Evolutionary conservation across 2,888 invertebrate genomes (phyloP).

Genomic region (Rotaria socialis): DNA sequence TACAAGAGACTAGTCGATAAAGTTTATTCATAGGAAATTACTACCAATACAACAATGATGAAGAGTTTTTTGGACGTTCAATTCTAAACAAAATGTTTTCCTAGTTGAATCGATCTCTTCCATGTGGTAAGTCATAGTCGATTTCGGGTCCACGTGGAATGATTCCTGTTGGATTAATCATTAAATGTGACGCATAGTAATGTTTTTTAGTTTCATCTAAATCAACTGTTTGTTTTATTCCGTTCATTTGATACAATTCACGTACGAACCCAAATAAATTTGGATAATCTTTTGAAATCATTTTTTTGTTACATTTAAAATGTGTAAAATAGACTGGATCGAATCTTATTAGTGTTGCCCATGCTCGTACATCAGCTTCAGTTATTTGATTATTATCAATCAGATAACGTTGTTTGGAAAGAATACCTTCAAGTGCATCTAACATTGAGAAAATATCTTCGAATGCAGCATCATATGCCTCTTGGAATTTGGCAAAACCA

Average conservation of each 20-base stretch:
- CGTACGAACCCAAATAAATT: slow-evolving; percentile 54
- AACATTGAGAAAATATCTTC: slow-evolving; percentile 15
- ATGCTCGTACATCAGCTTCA: slow-evolving; percentile 56
- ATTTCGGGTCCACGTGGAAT: slow-evolving; percentile 4
- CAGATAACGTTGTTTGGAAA: slow-evolving; percentile 52
- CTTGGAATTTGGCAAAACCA: slow-evolving; percentile 53
- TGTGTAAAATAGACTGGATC: slow-evolving; percentile 55
- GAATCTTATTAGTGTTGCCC: slow-evolving; percentile 54
- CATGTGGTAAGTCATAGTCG: slow-evolving; percentile 27
- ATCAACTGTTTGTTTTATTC: slow-evolving; percentile 53
- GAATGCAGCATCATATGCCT: background rate
- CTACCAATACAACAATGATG: background rate
- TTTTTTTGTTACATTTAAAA: slow-evolving; percentile 56
- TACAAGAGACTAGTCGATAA: no score
- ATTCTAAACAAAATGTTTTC: background rate
- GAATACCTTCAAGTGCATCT: slow-evolving; percentile 50
- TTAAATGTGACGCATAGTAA: slow-evolving; percentile 51
- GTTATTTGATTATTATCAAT: slow-evolving; percentile 51
- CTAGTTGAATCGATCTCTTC: background rate
- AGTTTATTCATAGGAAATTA: no score
- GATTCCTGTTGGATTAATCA: slow-evolving; percentile 22
- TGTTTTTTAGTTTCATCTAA: slow-evolving; percentile 53
- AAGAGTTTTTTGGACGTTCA: background rate
- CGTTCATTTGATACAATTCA: slow-evolving; percentile 54
- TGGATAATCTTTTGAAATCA: slow-evolving; percentile 53